Conservation (phyloP, 2,797 vertebrate species). For the Pantherophis alleghaniensis region DNA sequence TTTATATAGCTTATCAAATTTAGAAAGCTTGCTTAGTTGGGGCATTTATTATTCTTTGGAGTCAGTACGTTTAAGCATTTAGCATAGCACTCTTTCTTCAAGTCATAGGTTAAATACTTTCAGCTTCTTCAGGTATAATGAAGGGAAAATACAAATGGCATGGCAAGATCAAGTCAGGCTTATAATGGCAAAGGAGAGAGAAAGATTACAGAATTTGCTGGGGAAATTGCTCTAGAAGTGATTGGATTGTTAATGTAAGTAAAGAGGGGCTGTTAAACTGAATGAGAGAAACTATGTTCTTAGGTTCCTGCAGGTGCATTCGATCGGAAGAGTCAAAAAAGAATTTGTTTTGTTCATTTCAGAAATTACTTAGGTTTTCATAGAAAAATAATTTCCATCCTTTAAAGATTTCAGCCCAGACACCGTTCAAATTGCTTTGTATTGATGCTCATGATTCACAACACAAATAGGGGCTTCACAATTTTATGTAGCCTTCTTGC, state of each 20-base stretch:
- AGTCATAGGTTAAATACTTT: background rate
- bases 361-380: background rate
- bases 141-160: background rate
- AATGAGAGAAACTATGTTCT: background rate
- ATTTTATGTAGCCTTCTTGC: background rate
- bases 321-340: background rate
- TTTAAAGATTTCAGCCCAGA: background rate
- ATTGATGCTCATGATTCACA: background rate
- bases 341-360: background rate
- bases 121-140: background rate
- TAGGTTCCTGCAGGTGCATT: background rate
- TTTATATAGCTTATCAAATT: constrained; percentile 20
- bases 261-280: background rate
- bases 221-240: background rate
- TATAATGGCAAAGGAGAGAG: background rate
- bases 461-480: background rate
- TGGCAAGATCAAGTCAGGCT: background rate
- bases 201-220: background rate
- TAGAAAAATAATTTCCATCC: background rate
- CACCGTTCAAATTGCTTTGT: background rate
- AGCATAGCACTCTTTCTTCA: background rate
- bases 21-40: background rate
- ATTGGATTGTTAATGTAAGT: background rate
- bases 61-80: background rate
- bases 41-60: background rate